phyloP scores from a whole-genome alignment of 2,797 vertebrate species.

The Epinephelus malabaricus region DNA sequence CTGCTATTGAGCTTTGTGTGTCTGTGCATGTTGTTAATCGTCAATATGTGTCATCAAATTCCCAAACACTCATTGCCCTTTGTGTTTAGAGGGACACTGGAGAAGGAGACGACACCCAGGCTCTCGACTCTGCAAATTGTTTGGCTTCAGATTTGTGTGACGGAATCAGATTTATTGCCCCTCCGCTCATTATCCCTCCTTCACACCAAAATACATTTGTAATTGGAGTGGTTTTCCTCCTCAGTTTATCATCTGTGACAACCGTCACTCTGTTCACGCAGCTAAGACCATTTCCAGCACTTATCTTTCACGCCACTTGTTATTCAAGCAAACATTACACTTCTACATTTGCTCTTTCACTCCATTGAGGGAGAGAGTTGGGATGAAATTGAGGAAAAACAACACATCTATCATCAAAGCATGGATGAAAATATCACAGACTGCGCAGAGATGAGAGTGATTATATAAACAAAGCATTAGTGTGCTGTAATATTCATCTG shows the following conservation, averaged over 20 bases:
- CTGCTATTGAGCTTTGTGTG: constrained; percentile 4
- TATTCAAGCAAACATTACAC: background rate
- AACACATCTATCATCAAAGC: constrained; percentile 23
- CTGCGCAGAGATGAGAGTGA: background rate
- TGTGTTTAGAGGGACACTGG: background rate
- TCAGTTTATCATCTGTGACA: constrained; percentile 46
- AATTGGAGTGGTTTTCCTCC: constrained; percentile 48
- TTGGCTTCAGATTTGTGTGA: constrained; percentile 39
- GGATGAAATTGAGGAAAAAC: constrained; percentile 12
- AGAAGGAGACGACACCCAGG: constrained; percentile 20
- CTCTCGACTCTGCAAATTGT: constrained; percentile 30
- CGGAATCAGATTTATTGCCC: constrained; percentile 41
- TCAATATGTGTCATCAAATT: constrained; percentile 2
- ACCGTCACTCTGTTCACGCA: constrained; percentile 20
- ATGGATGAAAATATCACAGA: constrained; percentile 3
- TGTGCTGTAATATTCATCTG: constrained; percentile 17
- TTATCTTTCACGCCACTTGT: constrained; percentile 20
- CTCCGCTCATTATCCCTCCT: constrained; percentile 42
- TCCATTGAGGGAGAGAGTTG: background rate
- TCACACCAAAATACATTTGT: constrained; percentile 34
- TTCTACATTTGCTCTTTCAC: constrained; percentile 15
- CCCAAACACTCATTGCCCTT: background rate
- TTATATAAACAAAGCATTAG: constrained; percentile 27
- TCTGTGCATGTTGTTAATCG: background rate
- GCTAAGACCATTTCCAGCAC: constrained; percentile 12